These are phyloP conservation scores for Alcis repandata DNA, from an alignment of 2,888 invertebrate genomes.

Conservation along the genomic window DNA sequence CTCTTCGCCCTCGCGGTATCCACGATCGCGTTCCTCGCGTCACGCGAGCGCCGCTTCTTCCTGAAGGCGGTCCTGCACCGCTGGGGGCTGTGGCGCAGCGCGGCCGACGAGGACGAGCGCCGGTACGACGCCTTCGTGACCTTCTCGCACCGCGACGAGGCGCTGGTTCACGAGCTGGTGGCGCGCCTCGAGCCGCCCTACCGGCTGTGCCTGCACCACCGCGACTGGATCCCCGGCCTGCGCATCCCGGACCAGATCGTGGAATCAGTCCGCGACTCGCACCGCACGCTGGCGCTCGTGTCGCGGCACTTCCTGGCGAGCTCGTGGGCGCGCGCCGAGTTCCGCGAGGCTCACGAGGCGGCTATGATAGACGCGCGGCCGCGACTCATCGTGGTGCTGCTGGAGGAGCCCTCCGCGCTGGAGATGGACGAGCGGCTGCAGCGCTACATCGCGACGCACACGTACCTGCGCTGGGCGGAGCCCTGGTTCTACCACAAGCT, in stretches of 20 bases:
- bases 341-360: constrained; percentile 3
- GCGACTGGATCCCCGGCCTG: not conserved
- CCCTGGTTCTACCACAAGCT: constrained; percentile 11
- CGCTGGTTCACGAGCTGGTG: too few species aligned
- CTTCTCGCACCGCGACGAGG: not conserved
- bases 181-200: not conserved
- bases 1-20: not conserved
- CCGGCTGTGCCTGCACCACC: constrained; percentile 9
- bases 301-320: constrained; percentile 4
- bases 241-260: not conserved
- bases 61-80: constrained; percentile 5
- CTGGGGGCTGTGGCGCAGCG: not conserved
- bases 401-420: constrained; percentile 6
- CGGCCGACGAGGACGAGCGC: not conserved
- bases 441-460: constrained; percentile 7
- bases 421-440: constrained; percentile 1
- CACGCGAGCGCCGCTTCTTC: constrained; percentile 1
- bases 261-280: constrained; percentile 6
- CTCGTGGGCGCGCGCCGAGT: constrained; percentile 1
- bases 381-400: constrained; percentile 1
- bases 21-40: not conserved
- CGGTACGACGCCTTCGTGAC: constrained; percentile 15
- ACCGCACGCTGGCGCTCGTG: constrained; percentile 4
- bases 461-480: constrained; percentile 7
- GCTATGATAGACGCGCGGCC: not conserved